Conservation (phyloP, 2,113 vertebrate genomes). For the Ia io region DNA sequence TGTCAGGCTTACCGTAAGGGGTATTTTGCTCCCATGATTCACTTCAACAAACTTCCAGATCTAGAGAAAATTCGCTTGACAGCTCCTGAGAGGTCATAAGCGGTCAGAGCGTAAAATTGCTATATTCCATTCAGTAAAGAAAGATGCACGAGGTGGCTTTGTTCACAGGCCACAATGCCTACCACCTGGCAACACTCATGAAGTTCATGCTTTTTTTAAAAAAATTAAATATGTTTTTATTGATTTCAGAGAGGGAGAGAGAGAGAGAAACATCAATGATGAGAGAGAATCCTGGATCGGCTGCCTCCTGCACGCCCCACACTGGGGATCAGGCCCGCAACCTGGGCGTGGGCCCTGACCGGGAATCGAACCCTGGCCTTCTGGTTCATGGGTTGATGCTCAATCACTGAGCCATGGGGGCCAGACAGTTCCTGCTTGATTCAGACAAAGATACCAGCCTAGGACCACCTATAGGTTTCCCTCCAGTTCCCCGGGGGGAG, state of each 20-base stretch:
- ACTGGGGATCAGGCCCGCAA: too few species aligned
- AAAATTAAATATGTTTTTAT: too few species aligned
- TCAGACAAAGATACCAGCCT: slow-evolving; percentile 22
- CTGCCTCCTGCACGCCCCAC: too few species aligned
- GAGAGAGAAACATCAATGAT: too few species aligned
- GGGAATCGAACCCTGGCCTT: too few species aligned
- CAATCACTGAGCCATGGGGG: too few species aligned
- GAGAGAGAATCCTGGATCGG: too few species aligned
- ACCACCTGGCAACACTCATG: neutral
- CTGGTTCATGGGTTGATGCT: too few species aligned
- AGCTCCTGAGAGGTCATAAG: neutral
- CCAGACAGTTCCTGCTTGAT: neutral
- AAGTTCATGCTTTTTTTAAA: neutral
- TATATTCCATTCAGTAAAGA: neutral
- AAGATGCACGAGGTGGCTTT: neutral
- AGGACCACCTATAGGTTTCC: neutral
- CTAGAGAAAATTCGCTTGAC: neutral
- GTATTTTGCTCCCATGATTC: neutral
- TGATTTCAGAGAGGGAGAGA: too few species aligned
- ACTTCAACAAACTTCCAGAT: neutral
- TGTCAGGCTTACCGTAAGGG: neutral
- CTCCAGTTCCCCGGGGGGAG: neutral
- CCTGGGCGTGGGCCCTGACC: too few species aligned
- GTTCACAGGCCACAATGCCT: neutral
- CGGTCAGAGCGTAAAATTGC: neutral